A percentile compares a stretch with the other conserved stretches of the same genome.
phyloP scores from a whole-genome alignment of 2,113 vertebrate genomes.

The Loxodonta africana region DNA sequence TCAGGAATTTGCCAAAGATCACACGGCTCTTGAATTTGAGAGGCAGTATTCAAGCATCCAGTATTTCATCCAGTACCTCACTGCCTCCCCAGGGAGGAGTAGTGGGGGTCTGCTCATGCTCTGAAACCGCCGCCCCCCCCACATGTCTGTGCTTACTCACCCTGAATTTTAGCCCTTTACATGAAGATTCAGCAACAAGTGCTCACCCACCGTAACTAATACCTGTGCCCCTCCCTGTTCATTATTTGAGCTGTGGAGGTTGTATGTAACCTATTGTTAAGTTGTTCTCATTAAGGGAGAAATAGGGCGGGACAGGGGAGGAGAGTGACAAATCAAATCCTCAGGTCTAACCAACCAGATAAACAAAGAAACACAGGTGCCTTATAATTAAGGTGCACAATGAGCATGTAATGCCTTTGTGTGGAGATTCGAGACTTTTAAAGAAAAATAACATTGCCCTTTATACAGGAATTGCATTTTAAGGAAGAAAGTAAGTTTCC shows the following conservation, averaged over 20 bases:
- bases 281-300: slow-evolving; percentile 82
- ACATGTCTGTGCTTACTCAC: slow-evolving; percentile 17
- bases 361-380: slow-evolving; percentile 86
- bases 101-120: not conserved
- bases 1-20: slow-evolving; percentile 46
- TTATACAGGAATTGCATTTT: slow-evolving; percentile 77
- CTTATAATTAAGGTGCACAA: slow-evolving; percentile 71
- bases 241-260: slow-evolving; percentile 65
- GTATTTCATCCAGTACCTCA: not conserved
- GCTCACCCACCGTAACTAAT: not conserved
- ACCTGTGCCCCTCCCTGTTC: slow-evolving; percentile 44
- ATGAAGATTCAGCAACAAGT: slow-evolving; percentile 26
- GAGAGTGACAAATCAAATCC: slow-evolving; percentile 81
- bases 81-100: not conserved
- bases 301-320: slow-evolving; percentile 85
- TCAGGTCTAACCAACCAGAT: slow-evolving; percentile 79
- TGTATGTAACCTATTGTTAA: slow-evolving; percentile 68
- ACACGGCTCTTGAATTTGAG: slow-evolving; percentile 26
- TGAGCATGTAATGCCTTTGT: slow-evolving; percentile 78
- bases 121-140: not conserved
- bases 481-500: slow-evolving; percentile 87
- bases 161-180: slow-evolving; percentile 58
- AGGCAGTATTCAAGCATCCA: not conserved
- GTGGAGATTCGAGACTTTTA: slow-evolving; percentile 78
- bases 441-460: slow-evolving; percentile 74